Evolutionary conservation across 2,797 vertebrate species (phyloP), one percentile per base, ranked within the genome.

Genomic region (Vipera latastei): DNA sequence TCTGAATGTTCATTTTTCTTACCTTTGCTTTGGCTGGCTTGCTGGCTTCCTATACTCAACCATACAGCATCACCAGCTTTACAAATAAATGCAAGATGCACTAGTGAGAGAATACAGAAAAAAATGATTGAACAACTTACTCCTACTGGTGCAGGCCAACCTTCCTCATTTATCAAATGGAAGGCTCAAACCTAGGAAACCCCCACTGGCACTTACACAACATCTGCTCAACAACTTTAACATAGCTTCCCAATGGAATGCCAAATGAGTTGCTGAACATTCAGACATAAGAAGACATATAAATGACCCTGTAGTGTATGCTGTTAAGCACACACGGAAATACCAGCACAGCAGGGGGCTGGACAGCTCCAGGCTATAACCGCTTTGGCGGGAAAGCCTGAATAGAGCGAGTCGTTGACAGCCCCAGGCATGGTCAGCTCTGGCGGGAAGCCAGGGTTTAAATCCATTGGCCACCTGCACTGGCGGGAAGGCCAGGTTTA

Each of bases 1-100:
- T 87, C 63, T 92, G 28, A 95, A 92, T 89, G 91, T 95, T 93
- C 89, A 32, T 94, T 59, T 85, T 92, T 92, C 89, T 92, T 91
- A 90, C 53, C 51, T 93, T 53, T 85, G 92, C 51, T 96, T 96
- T 92, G 16, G 65, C 2, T 18, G n/a, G 65, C 6, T 69, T 69
- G 5, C n/a, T 18, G 14, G n/a, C 65, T 73, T 73, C n/a, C 65
- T 73, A 7, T 38, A 18, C n/a, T 73, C 65, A 32, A 14, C 14
- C 63, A 32, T 69, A 16, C 32, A 32, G n/a, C 65, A 69, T 2
- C 65, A 69, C 65, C n/a, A 69, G 14, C 65, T 69, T 69, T 69
- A 18, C 65, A 2, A 69, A 69, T 16, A 2, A 69, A 69, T 16
- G 14, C n/a, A 38, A 38, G n/a, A 73, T 73, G n/a, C 14, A 18